These are phyloP conservation scores for Pygmarrhopalites habei DNA, from an alignment of 1,140 invertebrate genomes.

Conservation along the genomic window DNA sequence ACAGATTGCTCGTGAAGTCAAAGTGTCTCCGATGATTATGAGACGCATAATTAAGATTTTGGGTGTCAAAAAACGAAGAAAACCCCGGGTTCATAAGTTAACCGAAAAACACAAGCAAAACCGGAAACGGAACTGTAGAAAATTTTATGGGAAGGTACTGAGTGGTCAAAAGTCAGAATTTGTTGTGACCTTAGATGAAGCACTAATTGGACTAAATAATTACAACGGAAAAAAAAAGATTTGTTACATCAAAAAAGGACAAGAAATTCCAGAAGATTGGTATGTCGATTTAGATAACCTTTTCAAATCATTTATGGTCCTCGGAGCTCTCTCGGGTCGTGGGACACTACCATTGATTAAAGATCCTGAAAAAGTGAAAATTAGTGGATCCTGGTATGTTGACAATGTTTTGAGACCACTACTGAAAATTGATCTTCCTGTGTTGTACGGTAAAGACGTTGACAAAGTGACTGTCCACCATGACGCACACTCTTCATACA, in stretches of 20 bases:
- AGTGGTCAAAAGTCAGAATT: constrained; percentile 11
- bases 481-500: too few species aligned
- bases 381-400: constrained; percentile 2
- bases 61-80: background rate
- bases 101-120: background rate
- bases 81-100: constrained; percentile 2
- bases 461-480: too few species aligned
- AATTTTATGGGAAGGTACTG: constrained; percentile 10
- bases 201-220: background rate
- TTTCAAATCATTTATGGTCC: constrained; percentile 11
- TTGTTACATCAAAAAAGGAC: background rate
- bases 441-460: too few species aligned
- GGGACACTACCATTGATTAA: constrained; percentile 7
- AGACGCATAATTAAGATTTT: constrained; percentile 5
- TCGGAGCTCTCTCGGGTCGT: constrained; percentile 4
- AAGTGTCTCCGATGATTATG: too few species aligned
- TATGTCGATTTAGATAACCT: background rate
- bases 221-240: constrained; percentile 4
- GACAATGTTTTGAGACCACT: constrained; percentile 13
- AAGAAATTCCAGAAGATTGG: background rate
- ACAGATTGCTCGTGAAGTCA: too few species aligned
- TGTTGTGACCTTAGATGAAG: constrained; percentile 18
- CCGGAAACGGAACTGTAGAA: background rate
- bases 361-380: constrained; percentile 13
- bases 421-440: too few species aligned